phyloP scores from a whole-genome alignment of 53 echinoderm and acorn worm genomes.

The Apostichopus leukothele region DNA sequence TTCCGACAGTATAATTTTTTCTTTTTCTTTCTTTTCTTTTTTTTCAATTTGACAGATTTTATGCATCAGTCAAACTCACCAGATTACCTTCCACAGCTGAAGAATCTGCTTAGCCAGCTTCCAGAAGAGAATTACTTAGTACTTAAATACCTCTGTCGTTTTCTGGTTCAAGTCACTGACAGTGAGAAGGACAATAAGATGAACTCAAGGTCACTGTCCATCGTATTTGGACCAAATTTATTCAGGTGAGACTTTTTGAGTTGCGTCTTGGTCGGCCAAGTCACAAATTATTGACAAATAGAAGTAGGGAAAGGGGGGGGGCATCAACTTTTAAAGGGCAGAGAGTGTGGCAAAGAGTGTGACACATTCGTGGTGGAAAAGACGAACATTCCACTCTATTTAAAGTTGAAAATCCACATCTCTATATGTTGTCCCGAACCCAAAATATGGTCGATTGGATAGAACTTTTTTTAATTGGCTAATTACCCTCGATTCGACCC shows the following conservation, averaged over 20 bases:
- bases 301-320: too few relatives aligned
- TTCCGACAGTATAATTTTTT: background rate
- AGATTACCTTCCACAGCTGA: constrained; percentile 62
- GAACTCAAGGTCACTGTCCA: constrained; percentile 87
- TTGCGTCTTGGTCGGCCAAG: too few relatives aligned
- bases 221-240: constrained; percentile 97
- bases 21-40: background rate
- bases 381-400: too few relatives aligned
- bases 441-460: too few relatives aligned
- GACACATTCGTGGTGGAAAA: too few relatives aligned
- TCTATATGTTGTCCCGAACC: too few relatives aligned
- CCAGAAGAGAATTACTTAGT: constrained; percentile 81
- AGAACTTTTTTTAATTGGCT: too few relatives aligned
- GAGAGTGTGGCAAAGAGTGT: too few relatives aligned
- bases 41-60: constrained; percentile 55
- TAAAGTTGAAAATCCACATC: too few relatives aligned
- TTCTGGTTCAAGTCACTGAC: constrained; percentile 74
- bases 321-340: too few relatives aligned
- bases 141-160: constrained; percentile 71
- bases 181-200: constrained; percentile 93
- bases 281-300: too few relatives aligned
- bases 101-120: constrained; percentile 70
- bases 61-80: constrained; percentile 9
- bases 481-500: too few relatives aligned
- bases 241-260: constrained; percentile 68